phyloP scores from a whole-genome alignment of 2,888 invertebrate species.

The Zhuqinia jingwanae region DNA sequence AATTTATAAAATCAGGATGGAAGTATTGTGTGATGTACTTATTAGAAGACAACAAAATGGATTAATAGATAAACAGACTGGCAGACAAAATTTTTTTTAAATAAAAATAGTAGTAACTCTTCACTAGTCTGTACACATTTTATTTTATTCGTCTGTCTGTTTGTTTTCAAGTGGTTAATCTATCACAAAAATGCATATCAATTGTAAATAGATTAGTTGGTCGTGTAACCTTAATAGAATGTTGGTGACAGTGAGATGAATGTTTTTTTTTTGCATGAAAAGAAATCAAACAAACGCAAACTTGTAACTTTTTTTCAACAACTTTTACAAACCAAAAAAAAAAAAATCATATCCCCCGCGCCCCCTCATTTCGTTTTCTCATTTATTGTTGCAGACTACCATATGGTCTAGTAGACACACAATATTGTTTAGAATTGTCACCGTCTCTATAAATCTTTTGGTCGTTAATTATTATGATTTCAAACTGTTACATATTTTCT shows the following conservation, averaged over 20 bases:
- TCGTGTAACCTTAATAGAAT: no score
- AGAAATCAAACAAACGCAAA: no score
- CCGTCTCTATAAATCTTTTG: conserved; percentile 14
- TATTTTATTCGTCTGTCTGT: background rate
- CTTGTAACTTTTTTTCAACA: no score
- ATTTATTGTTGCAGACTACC: background rate
- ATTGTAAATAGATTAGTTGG: conserved; percentile 19
- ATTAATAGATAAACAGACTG: background rate
- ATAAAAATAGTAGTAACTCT: no score
- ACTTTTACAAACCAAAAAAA: no score
- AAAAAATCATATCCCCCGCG: no score
- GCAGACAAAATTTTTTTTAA: no score
- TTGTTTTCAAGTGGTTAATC: background rate
- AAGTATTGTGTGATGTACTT: background rate
- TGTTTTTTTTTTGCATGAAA: no score
- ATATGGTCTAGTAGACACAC: background rate
- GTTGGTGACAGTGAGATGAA: no score
- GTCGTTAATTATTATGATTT: conserved; percentile 20
- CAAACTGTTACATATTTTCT: no score
- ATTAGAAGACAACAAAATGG: background rate
- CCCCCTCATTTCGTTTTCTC: background rate
- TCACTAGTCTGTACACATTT: background rate
- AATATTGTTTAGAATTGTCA: conserved; percentile 2
- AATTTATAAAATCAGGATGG: no score
- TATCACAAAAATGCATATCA: background rate